Evolutionary conservation across 2,888 invertebrate genomes (phyloP), one percentile per base, ranked within the genome.

Genomic region (Laspeyria flexula): DNA sequence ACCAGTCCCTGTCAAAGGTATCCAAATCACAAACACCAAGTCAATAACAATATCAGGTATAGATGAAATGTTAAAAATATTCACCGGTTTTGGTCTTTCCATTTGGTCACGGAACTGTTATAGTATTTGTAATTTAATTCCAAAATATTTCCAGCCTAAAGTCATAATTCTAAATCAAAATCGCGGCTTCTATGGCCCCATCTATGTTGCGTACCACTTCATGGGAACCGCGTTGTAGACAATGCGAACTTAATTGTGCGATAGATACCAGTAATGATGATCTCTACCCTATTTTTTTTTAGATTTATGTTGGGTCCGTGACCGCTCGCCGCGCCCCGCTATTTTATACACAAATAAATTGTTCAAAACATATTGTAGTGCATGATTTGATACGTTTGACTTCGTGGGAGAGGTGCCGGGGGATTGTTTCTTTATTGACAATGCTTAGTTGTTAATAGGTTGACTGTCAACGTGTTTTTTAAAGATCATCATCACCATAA

Each of bases 171-270:
- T 2, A 2, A 21, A 2, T 5, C 2, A 40, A 18, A 43, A 25
- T 31, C 59, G 44, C 57, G 35, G 44, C 48, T 54, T 52, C 46
- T 40, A 6, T 39, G 16, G 71, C 67, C 60, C 58, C 35, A 30
- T 48, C 40, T 53, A 50, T 69, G 67, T 71, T 67, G 62, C 54
- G 56, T 56, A 65, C 55, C 77, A 85, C 85, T 88, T 91, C 90
- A 92, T 92, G 92, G 90, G 92, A 92, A 91, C 84, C 73, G 69
- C 78, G 73, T 57, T 65, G 70, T 70, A 81, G 77, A 92, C 92
- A 92, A 92, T 89, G 80, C 67, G 55, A 73, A 82, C 81, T 88
- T 91, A 92, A 92, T 92, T 92, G 91, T 81, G 84, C 87, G 89
- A 89, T 78, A 86, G 86, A 81, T 83, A 86, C 86, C 86, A 83